Evolutionary conservation across 2,888 invertebrate genomes (phyloP).

Genomic region (Arenicola marina): DNA sequence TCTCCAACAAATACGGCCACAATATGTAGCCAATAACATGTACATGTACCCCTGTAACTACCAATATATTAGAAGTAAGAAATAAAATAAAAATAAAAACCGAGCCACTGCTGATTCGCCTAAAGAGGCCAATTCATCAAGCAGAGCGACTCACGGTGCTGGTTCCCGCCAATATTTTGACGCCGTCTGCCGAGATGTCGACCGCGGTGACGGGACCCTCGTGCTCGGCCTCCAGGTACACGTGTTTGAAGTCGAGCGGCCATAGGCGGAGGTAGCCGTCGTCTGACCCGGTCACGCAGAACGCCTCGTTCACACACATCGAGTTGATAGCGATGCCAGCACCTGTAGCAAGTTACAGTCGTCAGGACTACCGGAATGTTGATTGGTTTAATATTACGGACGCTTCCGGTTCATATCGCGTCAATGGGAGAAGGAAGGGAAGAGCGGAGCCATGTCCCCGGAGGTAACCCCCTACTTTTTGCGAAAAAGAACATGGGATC

Average conservation of each 20-base stretch:
- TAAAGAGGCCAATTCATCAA: too few species aligned
- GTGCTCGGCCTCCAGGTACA: constrained; percentile 60
- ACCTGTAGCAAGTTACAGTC: constrained; percentile 5
- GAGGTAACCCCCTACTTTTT: too few species aligned
- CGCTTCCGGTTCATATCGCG: too few species aligned
- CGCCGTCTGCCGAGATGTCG: constrained; percentile 53
- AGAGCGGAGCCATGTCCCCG: too few species aligned
- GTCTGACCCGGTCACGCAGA: constrained; percentile 61
- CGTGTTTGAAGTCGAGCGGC: constrained; percentile 60
- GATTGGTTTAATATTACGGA: background rate
- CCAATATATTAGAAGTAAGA: too few species aligned
- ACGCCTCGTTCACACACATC: constrained; percentile 56
- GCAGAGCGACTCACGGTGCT: constrained; percentile 41
- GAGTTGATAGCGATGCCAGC: constrained; percentile 40
- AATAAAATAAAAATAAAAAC: too few species aligned
- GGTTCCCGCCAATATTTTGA: constrained; percentile 56
- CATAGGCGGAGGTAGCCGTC: constrained; percentile 60
- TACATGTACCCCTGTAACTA: too few species aligned
- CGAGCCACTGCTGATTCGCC: too few species aligned
- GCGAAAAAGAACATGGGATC: too few species aligned
- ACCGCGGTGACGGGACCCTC: constrained; percentile 58
- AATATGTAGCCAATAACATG: too few species aligned
- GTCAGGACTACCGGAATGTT: background rate
- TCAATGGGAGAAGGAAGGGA: too few species aligned
- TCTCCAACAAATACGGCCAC: background rate